Evolutionary conservation across 2,113 vertebrate species (phyloP).

Genomic region (Cottus gobio): DNA sequence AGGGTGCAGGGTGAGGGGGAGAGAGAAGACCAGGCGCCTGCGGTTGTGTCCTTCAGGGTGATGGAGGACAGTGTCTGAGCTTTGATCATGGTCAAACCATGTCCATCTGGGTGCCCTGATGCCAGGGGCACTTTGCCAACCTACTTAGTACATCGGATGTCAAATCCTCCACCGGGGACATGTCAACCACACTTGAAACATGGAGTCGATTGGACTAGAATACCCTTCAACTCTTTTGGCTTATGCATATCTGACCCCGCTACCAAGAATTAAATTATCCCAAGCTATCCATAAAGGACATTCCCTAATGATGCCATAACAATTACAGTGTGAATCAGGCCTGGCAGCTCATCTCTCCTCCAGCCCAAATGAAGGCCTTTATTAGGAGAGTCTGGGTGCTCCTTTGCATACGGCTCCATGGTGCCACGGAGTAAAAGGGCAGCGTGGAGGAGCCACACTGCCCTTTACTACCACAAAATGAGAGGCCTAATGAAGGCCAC

Average conservation of each 20-base stretch:
- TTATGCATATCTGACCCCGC: constrained; percentile 63
- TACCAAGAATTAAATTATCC: constrained; percentile 57
- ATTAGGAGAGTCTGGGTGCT: constrained; percentile 56
- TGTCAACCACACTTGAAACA: constrained; percentile 72
- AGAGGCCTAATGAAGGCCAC: constrained; percentile 75
- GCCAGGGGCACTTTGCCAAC: constrained; percentile 76
- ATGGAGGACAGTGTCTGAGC: constrained; percentile 76
- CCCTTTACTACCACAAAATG: constrained; percentile 69
- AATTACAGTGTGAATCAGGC: constrained; percentile 56
- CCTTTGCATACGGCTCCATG: constrained; percentile 63
- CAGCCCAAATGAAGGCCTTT: constrained; percentile 60
- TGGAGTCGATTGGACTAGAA: constrained; percentile 46
- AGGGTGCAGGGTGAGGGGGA: constrained; percentile 10
- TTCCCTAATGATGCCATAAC: constrained; percentile 65
- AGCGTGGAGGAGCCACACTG: constrained; percentile 50
- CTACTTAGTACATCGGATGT: constrained; percentile 73
- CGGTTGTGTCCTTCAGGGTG: constrained; percentile 74
- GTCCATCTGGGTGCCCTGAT: constrained; percentile 77
- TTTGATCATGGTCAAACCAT: constrained; percentile 77
- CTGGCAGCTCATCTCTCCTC: constrained; percentile 68
- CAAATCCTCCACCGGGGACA: constrained; percentile 69
- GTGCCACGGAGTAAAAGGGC: constrained; percentile 68
- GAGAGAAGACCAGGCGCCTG: constrained; percentile 33
- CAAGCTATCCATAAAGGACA: constrained; percentile 52
- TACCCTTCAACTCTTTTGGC: constrained; percentile 72